phyloP scores from a whole-genome alignment of 2,113 vertebrate genomes.

The Dermatemys mawii region DNA sequence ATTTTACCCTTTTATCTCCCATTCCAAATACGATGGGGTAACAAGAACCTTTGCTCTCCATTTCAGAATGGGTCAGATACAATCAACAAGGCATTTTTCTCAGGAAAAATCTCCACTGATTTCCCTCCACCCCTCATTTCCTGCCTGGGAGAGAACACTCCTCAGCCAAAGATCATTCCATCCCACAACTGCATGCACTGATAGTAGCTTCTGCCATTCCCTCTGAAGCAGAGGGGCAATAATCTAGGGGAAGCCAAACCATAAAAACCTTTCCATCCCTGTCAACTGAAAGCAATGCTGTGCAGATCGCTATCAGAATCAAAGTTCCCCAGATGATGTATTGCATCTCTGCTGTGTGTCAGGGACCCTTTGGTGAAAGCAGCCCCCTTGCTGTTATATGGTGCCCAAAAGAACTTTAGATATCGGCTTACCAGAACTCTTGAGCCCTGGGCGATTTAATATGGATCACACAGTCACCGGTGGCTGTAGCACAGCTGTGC shows the following conservation, averaged over 20 bases:
- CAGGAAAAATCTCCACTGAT: rapidly evolving
- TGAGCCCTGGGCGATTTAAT: background rate
- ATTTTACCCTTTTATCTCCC: background rate
- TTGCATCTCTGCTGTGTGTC: background rate
- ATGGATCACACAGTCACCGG: background rate
- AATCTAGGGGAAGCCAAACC: slow-evolving; percentile 7
- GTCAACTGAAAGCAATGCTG: background rate
- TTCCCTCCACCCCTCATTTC: background rate
- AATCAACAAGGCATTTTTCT: rapidly evolving
- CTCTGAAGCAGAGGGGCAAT: background rate
- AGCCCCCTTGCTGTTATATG: slow-evolving; percentile 51
- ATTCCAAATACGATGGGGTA: rapidly evolving
- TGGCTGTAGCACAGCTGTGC: background rate
- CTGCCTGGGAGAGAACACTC: background rate
- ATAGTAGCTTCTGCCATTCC: background rate
- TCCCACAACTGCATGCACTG: rapidly evolving
- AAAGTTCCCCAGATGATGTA: slow-evolving; percentile 61
- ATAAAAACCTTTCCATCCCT: slow-evolving; percentile 47
- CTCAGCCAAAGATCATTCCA: background rate
- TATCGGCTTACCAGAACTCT: background rate
- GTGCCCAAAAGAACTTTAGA: background rate
- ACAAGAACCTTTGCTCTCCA: rapidly evolving
- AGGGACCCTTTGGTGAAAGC: slow-evolving; percentile 40
- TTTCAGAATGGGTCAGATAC: rapidly evolving
- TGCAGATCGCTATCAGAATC: slow-evolving; percentile 63